A percentile compares a stretch with the other conserved stretches of the same genome.
Conservation (phyloP, 2,797 vertebrate species). For the Enteromius argenteus region DNA sequence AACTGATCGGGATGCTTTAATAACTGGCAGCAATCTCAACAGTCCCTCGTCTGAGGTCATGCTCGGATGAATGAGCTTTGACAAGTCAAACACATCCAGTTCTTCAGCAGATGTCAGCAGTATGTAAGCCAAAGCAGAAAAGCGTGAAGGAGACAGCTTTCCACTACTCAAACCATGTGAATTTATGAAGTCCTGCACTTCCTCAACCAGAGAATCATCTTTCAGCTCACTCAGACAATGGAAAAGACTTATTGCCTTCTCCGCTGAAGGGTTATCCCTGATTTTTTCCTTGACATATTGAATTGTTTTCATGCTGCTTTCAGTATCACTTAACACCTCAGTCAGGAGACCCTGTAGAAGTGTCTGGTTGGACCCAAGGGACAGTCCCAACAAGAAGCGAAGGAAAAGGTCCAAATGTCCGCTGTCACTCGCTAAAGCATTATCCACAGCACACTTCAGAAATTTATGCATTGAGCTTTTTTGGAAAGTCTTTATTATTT, state of each 20-base stretch:
- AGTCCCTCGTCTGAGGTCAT: constrained; percentile 43
- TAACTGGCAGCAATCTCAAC: constrained; percentile 44
- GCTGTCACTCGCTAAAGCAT: constrained; percentile 41
- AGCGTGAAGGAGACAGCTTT: constrained; percentile 10
- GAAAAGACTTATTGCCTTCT: constrained; percentile 36
- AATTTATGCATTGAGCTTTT: constrained; percentile 33
- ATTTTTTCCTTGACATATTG: constrained; percentile 45
- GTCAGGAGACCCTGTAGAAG: constrained; percentile 18
- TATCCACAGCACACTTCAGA: constrained; percentile 46
- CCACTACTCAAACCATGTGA: background rate
- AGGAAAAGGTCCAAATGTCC: constrained; percentile 54
- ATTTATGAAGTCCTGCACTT: constrained; percentile 6
- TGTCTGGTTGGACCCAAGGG: constrained; percentile 30
- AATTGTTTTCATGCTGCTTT: background rate
- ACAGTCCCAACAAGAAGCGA: constrained; percentile 46
- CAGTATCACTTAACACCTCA: background rate
- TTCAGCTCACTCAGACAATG: constrained; percentile 30
- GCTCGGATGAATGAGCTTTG: constrained; percentile 16
- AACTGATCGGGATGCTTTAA: constrained; percentile 35
- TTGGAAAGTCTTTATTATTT: constrained; percentile 16
- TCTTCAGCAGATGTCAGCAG: constrained; percentile 27
- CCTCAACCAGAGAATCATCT: constrained; percentile 28
- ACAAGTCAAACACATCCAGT: constrained; percentile 40
- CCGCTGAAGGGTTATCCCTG: constrained; percentile 10
- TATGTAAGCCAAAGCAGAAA: constrained; percentile 39